Conservation (phyloP, 64 coral and sea anemone species). For the Montipora capricornis region DNA sequence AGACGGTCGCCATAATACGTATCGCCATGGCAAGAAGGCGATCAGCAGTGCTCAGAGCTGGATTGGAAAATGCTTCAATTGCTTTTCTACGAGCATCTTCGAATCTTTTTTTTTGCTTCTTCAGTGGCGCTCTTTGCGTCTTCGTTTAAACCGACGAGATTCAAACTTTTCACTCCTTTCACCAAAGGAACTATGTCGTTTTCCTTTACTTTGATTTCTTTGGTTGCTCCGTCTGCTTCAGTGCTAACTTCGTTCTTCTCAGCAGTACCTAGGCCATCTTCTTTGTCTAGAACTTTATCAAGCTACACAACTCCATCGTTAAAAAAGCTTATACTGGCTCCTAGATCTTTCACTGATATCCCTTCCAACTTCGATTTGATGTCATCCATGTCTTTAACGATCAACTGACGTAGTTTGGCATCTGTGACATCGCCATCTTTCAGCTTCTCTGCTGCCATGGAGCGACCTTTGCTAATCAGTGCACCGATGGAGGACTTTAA, state of each 20-base stretch:
- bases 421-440: conserved; percentile 74
- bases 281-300: not conserved
- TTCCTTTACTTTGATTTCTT: no score
- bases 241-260: not conserved
- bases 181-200: not conserved
- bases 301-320: conserved; percentile 56
- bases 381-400: conserved; percentile 48
- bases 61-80: conserved; percentile 26
- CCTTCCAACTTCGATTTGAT: conserved; percentile 67
- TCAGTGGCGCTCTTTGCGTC: not conserved
- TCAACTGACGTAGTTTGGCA: conserved; percentile 24
- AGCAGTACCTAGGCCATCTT: not conserved
- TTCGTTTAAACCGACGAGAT: conserved; percentile 9
- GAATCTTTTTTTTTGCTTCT: conserved; percentile 34
- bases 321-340: conserved; percentile 40
- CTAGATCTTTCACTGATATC: conserved; percentile 36
- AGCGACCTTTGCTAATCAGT: conserved; percentile 8
- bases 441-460: conserved; percentile 20
- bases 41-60: not conserved
- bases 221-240: no score
- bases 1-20: conserved; percentile 31
- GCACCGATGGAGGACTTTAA: conserved; percentile 37
- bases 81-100: conserved; percentile 35
- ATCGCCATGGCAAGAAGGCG: conserved; percentile 33
- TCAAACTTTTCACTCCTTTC: not conserved